Evolutionary conservation across 2,113 vertebrate species (phyloP), one percentile per base, ranked within the genome.

Genomic region (Eurystomus gularis): DNA sequence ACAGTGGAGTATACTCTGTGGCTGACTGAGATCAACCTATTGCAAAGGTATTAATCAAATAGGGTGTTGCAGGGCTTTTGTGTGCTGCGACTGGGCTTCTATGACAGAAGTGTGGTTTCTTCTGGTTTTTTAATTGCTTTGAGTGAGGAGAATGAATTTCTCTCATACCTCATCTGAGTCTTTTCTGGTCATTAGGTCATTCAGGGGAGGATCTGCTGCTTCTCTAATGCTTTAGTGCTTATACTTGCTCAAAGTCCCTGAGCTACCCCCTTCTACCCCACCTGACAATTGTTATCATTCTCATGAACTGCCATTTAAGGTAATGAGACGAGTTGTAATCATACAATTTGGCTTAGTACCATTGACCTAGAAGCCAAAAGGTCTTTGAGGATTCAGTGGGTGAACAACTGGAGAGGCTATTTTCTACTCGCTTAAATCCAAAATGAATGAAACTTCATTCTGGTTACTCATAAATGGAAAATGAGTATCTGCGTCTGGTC

Each of bases 391-490:
- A 75, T 93, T 92, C 60, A 57, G 64, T 24, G 39, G 35, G 21
- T 84, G 90, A 95, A 52, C 72, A 82, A 19, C 76, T 82, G 82
- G 73, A 88, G 83, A 58, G 57, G 10, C 79, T 93, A 16, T 89
- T 93, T 94, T 89, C 77, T 95, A 21, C 52, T 93, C 90, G 49
- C 69, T 76, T 68, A 64, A 88, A 39, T 92, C 57, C 86, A 69
- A 81, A 88, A 79, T 87, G 40, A 66, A 71, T 89, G 49, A 89
- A 93, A 65, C 69, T 85, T 92, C 86, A 46, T 91, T 92, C 61
- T 82, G 60, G 24, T 92, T 94, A 39, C 54, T 97, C 69, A 83
- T 78, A 75, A 90, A 82, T 66, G 72, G 83, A 91, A 86, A 93
- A 86, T 42, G 3, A 86, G 35, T 65, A 19, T 84, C 72, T 0